Base-by-base conservation (phyloP, 2,888 invertebrate species). In the Spodoptera littoralis region DNA sequence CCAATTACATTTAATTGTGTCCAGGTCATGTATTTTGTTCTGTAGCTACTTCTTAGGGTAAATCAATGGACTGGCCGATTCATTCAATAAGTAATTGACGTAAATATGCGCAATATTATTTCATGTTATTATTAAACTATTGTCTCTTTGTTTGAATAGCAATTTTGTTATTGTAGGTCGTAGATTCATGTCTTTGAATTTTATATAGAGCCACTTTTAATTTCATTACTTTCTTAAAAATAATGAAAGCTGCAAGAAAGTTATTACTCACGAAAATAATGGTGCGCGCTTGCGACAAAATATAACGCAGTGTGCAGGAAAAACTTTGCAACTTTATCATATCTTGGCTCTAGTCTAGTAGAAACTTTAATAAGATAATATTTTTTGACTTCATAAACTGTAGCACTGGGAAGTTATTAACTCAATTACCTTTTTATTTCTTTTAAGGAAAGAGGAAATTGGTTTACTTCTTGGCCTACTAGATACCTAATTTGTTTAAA, bases 301-400 rank as follows among this genome's bases (percentile, higher is more conserved):
- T 60, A 36, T 36, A 9, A 36, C 36, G 8, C 27, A 54, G 50
- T 44, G 63, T 58, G 60, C 70, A 55, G 42, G 24, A 36, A 12
- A 70, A 58, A 64, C 36, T 73, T 70, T 13, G 13, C 30, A 60
- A 63, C 60, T 72, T 69, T 24, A 49, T 55, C 52, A 70, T 53
- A 64, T 41, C 45, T 42, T 54, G 18, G 53, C n/a, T 65, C 60
- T 30, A n/a, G 43, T 65, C 60, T 41, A n/a, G 43, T 56, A 27
- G 36, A 42, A 60, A 60, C 74, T 74, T 68, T 41, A 13, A 47
- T 36, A 55, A 27, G 11, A 45, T 24, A 18, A 12, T 36, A 44
- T 45, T 59, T 56, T 36, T 56, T 48, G 41, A 72, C 13, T 48
- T 59, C 24, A 50, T 72, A 18, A 30, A 69, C 47, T 58, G 42